Evolutionary conservation across 2,113 vertebrate genomes (phyloP), one percentile per base, ranked within the genome.

Genomic region (Theristicus caerulescens): DNA sequence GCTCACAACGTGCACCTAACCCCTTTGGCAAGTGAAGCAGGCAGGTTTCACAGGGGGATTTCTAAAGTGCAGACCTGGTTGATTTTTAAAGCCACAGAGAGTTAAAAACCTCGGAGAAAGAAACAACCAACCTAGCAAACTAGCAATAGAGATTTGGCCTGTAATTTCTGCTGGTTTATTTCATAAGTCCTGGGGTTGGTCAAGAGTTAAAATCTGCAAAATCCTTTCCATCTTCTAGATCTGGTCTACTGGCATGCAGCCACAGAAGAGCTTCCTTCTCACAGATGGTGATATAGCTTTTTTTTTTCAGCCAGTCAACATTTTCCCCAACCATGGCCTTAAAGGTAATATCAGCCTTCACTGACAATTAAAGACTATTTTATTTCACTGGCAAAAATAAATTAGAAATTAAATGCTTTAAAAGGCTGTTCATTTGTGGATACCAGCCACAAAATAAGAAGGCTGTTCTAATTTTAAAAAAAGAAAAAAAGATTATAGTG

Each of bases 1-100:
- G 36, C 21, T 73, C 10, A 36, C 22, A 38, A 26, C 0, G 0
- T 26, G 4, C 31, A 19, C 4, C 24, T 26, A 67, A 44, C 6
- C 22, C 25, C 46, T 57, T 44, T 9, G 24, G 46, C 52, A 86
- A 51, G 42, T 8, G 24, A 79, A 64, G 51, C 19, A 47, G 24
- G 16, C 34, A 87, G 66, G 16, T 57, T 61, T 69, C 65, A 47
- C 29, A 14, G 21, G 5, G 26, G 3, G 18, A 36, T 52, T 82
- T 82, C 25, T 52, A 10, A 78, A 46, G 11, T 26, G 12, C 31
- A 69, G 31, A 12, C 0, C 0, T 5, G 40, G 10, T 5, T 58
- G 12, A 3, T 58, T 67, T 73, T 52, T 34, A 52, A 90, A 90
- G 25, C 13, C 10, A n/a, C 13, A 36, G 47, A 66, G 26, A 69